A percentile compares a stretch with the other conserved stretches of the same genome.
Conservation (phyloP, 2,113 vertebrate genomes). For the Melanerpes aurifrons region DNA sequence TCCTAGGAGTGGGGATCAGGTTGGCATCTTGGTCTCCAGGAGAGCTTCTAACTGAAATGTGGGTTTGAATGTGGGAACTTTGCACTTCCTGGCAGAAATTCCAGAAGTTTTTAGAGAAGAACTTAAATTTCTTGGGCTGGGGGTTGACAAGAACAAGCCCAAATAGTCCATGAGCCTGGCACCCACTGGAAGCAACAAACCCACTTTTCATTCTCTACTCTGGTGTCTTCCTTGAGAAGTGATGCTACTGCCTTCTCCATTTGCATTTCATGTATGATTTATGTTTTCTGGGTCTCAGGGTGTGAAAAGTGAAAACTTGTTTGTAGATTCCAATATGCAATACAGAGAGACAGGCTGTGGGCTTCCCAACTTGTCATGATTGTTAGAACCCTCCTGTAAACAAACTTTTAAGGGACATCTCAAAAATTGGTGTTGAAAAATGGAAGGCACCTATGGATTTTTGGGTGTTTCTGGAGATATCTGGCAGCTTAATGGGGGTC, state of each 20-base stretch:
- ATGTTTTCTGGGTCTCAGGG: not conserved
- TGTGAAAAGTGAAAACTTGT: not conserved
- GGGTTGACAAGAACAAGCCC: not conserved
- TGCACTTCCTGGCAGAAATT: not conserved
- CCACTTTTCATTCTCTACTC: not conserved
- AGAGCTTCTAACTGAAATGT: not conserved
- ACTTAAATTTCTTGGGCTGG: not conserved
- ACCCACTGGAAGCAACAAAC: not conserved
- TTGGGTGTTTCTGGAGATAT: not conserved
- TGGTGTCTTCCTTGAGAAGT: not conserved
- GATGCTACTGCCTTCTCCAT: not conserved
- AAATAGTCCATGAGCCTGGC: not conserved
- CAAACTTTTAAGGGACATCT: not conserved
- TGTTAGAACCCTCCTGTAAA: not conserved
- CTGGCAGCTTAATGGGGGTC: not conserved
- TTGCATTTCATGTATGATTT: not conserved
- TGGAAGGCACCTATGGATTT: not conserved
- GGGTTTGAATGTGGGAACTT: not conserved
- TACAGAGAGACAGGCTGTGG: not conserved
- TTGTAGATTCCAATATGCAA: not conserved
- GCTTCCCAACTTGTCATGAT: not conserved
- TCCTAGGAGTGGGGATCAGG: not conserved
- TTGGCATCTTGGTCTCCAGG: not conserved
- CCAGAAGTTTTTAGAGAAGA: not conserved
- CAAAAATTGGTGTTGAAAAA: not conserved